Evolutionary conservation across 2,888 invertebrate species (phyloP).

Genomic region (Teleiodes luculella): DNA sequence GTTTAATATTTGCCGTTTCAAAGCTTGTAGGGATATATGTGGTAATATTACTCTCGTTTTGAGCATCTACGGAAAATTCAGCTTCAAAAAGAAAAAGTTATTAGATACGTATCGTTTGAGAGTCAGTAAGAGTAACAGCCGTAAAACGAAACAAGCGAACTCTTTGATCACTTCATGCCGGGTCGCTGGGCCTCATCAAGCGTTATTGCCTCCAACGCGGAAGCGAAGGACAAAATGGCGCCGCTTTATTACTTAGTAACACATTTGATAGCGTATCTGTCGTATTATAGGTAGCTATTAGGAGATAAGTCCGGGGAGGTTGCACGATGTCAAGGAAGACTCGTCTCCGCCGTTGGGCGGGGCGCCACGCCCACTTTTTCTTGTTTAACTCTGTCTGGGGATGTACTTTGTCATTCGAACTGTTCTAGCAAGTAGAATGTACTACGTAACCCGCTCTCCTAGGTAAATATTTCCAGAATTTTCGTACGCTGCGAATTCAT

Average conservation of each 20-base stretch:
- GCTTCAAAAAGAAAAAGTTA: constrained; percentile 39
- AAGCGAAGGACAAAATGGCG: constrained; percentile 74
- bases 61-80: too few relatives aligned
- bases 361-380: constrained; percentile 74
- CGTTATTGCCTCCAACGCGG: constrained; percentile 66
- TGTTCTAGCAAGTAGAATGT: constrained; percentile 30
- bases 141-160: constrained; percentile 64
- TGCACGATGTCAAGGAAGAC: constrained; percentile 61
- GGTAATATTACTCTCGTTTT: too few relatives aligned
- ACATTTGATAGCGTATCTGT: constrained; percentile 70
- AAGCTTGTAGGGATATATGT: too few relatives aligned
- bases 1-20: too few relatives aligned
- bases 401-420: constrained; percentile 42
- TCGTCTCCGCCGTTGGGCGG: constrained; percentile 54
- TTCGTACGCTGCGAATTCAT: too few relatives aligned
- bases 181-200: constrained; percentile 65
- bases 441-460: constrained; percentile 15
- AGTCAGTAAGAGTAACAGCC: constrained; percentile 62
- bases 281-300: constrained; percentile 72
- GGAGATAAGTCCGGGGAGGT: constrained; percentile 68
- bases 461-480: background rate
- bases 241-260: constrained; percentile 77
- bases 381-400: constrained; percentile 46
- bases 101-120: constrained; percentile 63
- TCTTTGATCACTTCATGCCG: constrained; percentile 70